Base-by-base conservation (phyloP, 1,140 invertebrate species). In the Batillaria attramentaria region DNA sequence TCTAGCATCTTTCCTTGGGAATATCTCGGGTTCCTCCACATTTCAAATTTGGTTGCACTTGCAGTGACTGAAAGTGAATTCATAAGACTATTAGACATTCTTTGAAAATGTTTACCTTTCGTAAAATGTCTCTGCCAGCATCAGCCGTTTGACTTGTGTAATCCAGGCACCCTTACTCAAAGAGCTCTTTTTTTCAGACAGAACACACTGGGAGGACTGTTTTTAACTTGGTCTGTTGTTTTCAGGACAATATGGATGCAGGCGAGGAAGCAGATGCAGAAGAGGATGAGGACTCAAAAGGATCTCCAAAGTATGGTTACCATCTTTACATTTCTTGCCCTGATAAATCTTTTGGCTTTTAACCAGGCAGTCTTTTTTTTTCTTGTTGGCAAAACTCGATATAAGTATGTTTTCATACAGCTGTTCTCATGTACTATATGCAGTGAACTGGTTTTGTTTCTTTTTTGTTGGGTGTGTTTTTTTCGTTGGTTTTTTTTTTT, bases 191-290 rank as follows among this genome's bases (percentile, higher is more conserved):
- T 10, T 20, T 39, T 37, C 2, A 33, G 18, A 39, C 39, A 72
- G 35, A 24, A 20, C 13, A 72, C 37, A 33, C 39, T 24, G 20
- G 20, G 37, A 18, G 1, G 3, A 18, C 20, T 72, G 33, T 24
- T 37, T 20, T 18, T 42, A 20, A 1, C 18, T 8, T n/a, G 24
- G 24, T 78, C 43, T 46, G 35, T 13, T 57, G 28, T 68, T 39
- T 1, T 18, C 65, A 41, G 66, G 46, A 70, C 24, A 43, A 68
- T 66, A 65, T 68, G 18, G 79, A 76, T 37, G 79, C 76, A 76
- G 79, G 79, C 3, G 65, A 80, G 66, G 72, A 74, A n/a, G 79
- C 66, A 60, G 79, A 80, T 76, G 79, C 62, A 42, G 73, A 76
- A 54, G 79, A 76, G 60, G 79, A 80, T 57, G 69, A 41, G 31